Percentiles rank a stretch among this genome's conserved stretches.
phyloP scores from a whole-genome alignment of 1,140 invertebrate species.

The Drosophila teissieri region DNA sequence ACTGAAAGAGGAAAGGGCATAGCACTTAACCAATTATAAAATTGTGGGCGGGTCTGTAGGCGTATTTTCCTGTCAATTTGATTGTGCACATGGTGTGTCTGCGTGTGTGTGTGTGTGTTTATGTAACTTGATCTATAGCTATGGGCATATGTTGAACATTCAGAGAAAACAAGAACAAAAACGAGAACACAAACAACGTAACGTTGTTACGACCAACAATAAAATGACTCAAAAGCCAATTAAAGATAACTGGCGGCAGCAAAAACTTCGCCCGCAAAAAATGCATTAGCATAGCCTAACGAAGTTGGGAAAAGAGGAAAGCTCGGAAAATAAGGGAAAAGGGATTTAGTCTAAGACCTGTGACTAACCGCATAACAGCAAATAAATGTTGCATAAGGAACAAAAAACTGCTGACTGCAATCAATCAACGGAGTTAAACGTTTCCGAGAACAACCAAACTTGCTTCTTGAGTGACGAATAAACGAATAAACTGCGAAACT shows the following conservation, averaged over 20 bases:
- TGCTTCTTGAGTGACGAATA: conserved; percentile 31
- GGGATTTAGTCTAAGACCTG: conserved; percentile 28
- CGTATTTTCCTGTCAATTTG: conserved; percentile 37
- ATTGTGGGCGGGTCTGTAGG: conserved; percentile 32
- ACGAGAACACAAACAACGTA: conserved; percentile 12
- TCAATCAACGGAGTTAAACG: conserved; percentile 82
- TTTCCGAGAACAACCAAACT: conserved; percentile 49
- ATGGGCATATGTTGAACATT: conserved; percentile 45
- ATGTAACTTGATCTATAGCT: conserved; percentile 65
- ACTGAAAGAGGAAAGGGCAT: conserved; percentile 15
- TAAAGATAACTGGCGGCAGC: conserved; percentile 74
- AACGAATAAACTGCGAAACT: conserved; percentile 33
- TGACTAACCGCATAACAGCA: conserved; percentile 63
- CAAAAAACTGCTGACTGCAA: conserved; percentile 83
- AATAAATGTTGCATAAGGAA: conserved; percentile 81
- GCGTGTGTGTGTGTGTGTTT: conserved; percentile 15
- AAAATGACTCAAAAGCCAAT: conserved; percentile 75
- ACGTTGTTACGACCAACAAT: conserved; percentile 58
- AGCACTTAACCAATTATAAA: conserved; percentile 64
- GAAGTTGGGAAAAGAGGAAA: conserved; percentile 29
- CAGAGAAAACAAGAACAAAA: conserved; percentile 13
- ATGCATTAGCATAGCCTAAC: conserved; percentile 72
- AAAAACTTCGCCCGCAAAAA: conserved; percentile 31
- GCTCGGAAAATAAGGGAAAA: conserved; percentile 1
- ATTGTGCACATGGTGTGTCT: conserved; percentile 15